phyloP scores from a whole-genome alignment of 2,888 invertebrate genomes.

The Drosophila paranaensis region DNA sequence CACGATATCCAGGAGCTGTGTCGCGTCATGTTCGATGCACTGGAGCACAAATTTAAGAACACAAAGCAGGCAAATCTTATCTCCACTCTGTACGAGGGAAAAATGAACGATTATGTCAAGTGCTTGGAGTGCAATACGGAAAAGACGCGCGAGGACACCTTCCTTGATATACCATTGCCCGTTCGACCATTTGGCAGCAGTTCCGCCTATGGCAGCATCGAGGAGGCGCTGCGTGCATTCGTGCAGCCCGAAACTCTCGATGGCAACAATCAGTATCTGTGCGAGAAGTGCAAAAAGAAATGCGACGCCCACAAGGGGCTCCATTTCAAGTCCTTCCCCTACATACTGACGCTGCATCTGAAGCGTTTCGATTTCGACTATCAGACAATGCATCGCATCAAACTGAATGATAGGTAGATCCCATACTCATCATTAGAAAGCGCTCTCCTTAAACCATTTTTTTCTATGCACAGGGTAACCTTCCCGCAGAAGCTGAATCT shows the following conservation, averaged over 20 bases:
- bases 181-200: conserved; percentile 92
- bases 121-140: conserved; percentile 94
- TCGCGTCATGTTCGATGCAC: conserved; percentile 95
- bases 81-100: conserved; percentile 90
- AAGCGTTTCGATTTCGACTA: conserved; percentile 96
- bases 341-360: conserved; percentile 93
- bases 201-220: conserved; percentile 91
- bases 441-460: neutral
- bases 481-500: conserved; percentile 92
- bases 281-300: conserved; percentile 93
- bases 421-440: neutral
- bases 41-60: conserved; percentile 93
- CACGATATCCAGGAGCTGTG: conserved; percentile 96
- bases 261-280: conserved; percentile 93
- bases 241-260: conserved; percentile 93
- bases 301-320: conserved; percentile 96
- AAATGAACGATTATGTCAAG: conserved; percentile 95
- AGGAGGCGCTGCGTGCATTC: conserved; percentile 93
- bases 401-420: conserved; percentile 92
- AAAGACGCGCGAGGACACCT: conserved; percentile 92
- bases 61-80: conserved; percentile 93
- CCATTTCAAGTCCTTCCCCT: conserved; percentile 94
- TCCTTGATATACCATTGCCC: conserved; percentile 94
- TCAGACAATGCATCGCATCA: conserved; percentile 92
- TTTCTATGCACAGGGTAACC: conserved; percentile 87